Conservation (phyloP, 2,797 vertebrate genomes). For the Sardinella longiceps region DNA sequence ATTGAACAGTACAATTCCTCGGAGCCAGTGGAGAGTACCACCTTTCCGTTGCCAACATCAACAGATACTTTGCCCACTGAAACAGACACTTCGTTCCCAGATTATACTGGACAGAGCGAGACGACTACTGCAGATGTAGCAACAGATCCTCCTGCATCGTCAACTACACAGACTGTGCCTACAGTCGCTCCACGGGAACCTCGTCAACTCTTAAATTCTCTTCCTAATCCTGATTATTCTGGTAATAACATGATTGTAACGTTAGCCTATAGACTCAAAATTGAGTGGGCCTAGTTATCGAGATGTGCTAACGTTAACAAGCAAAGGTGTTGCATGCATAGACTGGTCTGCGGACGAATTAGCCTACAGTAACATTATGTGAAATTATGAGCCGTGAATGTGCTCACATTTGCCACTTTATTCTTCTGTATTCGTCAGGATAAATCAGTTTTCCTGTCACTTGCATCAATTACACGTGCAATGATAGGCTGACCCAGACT, state of each 20-base stretch:
- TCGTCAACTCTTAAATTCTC: slow-evolving; percentile 39
- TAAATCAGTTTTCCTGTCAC: background rate
- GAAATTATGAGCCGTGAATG: no score
- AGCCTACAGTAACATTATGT: no score
- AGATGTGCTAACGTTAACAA: background rate
- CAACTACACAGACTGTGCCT: background rate
- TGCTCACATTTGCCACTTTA: no score
- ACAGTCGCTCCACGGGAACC: slow-evolving; percentile 26
- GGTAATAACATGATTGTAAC: slow-evolving; percentile 37
- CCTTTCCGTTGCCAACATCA: background rate
- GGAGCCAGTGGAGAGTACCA: background rate
- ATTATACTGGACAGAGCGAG: slow-evolving; percentile 26
- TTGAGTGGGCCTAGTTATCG: no score
- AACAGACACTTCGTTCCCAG: background rate
- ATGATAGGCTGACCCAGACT: background rate
- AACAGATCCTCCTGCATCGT: background rate
- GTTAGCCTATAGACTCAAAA: background rate
- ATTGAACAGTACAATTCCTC: slow-evolving; percentile 23
- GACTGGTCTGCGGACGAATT: background rate
- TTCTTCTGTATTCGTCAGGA: background rate
- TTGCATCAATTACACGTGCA: no score
- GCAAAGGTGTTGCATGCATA: background rate
- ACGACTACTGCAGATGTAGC: background rate
- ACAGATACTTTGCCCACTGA: slow-evolving; percentile 23
- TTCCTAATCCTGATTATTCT: slow-evolving; percentile 39